phyloP scores from a whole-genome alignment of 2,797 vertebrate species.

The Toxotes lorentzi region DNA sequence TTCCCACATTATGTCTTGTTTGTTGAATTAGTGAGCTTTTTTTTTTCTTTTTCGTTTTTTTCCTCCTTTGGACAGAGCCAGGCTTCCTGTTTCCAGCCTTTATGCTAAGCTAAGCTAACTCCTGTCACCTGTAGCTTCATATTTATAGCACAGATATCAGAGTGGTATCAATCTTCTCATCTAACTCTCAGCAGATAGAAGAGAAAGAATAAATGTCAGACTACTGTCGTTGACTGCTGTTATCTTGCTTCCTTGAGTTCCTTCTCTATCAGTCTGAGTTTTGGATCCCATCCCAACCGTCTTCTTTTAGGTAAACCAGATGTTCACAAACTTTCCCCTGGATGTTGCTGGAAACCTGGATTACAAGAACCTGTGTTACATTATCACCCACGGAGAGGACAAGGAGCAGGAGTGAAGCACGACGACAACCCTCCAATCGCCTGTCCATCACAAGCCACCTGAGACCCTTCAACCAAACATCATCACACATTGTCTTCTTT shows the following conservation, averaged over 20 bases:
- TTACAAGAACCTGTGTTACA: slow-evolving; percentile 92
- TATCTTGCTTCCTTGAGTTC: too few relatives aligned
- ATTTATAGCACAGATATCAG: not conserved
- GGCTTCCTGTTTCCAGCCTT: too few relatives aligned
- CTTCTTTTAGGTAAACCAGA: slow-evolving; percentile 87
- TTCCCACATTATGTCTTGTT: too few relatives aligned
- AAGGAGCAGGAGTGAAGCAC: slow-evolving; percentile 80
- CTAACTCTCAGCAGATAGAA: too few relatives aligned
- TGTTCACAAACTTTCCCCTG: slow-evolving; percentile 92
- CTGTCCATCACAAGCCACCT: not conserved
- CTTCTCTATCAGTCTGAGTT: not conserved
- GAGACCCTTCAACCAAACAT: not conserved
- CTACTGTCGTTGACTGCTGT: too few relatives aligned
- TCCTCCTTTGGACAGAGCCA: too few relatives aligned
- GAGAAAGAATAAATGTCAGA: too few relatives aligned
- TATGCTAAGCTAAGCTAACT: too few relatives aligned
- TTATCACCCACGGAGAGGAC: slow-evolving; percentile 89
- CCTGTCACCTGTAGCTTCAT: too few relatives aligned
- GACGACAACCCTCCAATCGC: not conserved
- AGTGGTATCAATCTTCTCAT: not conserved
- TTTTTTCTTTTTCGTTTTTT: too few relatives aligned
- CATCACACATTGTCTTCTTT: not conserved
- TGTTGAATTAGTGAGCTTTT: too few relatives aligned
- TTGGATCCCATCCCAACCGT: not conserved
- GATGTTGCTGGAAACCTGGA: slow-evolving; percentile 92